A percentile compares a stretch with the other conserved stretches of the same genome.
Evolutionary conservation across 2,797 vertebrate species (phyloP).

Genomic region (Gastrophryne carolinensis): DNA sequence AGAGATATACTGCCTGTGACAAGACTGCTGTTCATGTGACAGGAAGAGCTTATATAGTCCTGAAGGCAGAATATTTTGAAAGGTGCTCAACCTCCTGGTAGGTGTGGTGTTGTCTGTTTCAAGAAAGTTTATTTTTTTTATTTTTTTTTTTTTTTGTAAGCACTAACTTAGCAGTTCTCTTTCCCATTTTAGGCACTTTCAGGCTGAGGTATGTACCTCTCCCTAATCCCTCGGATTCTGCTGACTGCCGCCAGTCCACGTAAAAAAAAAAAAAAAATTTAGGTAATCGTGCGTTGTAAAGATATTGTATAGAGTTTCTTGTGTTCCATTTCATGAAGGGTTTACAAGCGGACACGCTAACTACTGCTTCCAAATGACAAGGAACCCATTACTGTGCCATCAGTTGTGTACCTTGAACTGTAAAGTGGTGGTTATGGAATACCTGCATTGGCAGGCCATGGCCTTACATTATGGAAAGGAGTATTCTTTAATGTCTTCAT

Average conservation of each 20-base stretch:
- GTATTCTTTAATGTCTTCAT: not conserved
- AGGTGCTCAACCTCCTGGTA: too few species aligned
- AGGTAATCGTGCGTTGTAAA: conserved; percentile 70
- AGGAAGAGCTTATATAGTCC: too few species aligned
- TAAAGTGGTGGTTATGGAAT: conserved; percentile 1
- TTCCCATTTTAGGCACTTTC: conserved; percentile 89
- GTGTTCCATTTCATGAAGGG: conserved; percentile 60
- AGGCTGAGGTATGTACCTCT: conserved; percentile 87
- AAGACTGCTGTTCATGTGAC: too few species aligned
- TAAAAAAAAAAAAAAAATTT: conserved; percentile 54
- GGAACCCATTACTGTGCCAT: conserved; percentile 2
- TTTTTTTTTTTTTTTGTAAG: conserved; percentile 46
- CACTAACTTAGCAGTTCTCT: conserved; percentile 70
- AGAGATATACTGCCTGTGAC: too few species aligned
- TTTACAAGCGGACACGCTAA: conserved; percentile 58
- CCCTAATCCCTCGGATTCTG: conserved; percentile 85
- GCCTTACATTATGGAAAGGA: not conserved
- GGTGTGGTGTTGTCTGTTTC: too few species aligned
- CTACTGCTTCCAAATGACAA: not conserved
- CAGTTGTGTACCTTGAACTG: conserved; percentile 8
- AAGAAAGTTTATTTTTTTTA: conserved; percentile 67
- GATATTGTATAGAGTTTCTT: conserved; percentile 72
- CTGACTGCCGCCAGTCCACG: conserved; percentile 77
- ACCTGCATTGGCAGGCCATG: not conserved
- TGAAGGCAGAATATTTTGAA: too few species aligned